These are phyloP conservation scores for Cyanoliseus patagonus DNA, from an alignment of 2,113 vertebrate species.

Conservation along the genomic window DNA sequence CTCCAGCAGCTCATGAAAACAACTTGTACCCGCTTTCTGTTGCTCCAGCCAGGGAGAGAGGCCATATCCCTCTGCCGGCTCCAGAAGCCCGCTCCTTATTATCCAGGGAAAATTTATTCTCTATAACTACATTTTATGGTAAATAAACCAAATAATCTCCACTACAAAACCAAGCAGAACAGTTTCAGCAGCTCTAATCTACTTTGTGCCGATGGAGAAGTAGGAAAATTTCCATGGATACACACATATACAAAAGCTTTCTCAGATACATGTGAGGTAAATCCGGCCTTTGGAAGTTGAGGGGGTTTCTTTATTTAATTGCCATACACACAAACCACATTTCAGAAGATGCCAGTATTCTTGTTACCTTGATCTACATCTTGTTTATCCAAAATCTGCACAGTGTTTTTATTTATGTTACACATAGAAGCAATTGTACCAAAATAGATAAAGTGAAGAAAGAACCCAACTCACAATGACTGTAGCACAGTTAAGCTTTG, in stretches of 20 bases:
- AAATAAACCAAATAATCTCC: background rate
- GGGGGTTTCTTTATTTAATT: background rate
- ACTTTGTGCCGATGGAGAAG: background rate
- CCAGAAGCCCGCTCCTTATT: background rate
- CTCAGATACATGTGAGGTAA: background rate
- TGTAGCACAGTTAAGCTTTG: background rate
- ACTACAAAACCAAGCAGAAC: background rate
- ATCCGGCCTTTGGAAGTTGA: background rate
- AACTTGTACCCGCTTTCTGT: background rate
- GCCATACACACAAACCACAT: background rate
- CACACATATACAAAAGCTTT: background rate
- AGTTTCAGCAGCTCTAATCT: background rate
- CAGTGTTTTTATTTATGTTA: background rate
- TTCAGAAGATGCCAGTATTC: background rate
- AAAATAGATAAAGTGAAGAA: background rate
- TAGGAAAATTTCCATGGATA: background rate
- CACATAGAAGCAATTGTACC: background rate
- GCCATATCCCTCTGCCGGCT: background rate
- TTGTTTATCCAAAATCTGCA: background rate
- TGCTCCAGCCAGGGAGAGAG: background rate
- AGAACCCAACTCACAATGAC: background rate
- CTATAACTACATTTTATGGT: background rate
- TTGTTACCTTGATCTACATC: background rate
- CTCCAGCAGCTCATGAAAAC: background rate
- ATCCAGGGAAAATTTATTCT: background rate